Evolutionary conservation across 2,888 invertebrate genomes (phyloP).

Genomic region (Icerya purchasi): DNA sequence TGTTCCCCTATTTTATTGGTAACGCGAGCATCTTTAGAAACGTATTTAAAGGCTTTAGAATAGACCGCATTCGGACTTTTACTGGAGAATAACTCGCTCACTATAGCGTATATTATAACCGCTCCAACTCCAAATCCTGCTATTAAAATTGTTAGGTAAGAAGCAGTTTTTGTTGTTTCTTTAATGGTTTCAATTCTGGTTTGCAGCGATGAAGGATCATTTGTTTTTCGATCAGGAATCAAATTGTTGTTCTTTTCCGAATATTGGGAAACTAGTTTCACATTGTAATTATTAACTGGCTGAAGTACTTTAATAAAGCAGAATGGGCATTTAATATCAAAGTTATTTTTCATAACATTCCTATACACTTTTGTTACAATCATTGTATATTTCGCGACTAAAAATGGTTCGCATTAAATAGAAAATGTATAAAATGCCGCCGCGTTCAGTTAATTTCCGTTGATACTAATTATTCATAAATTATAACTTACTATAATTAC

Average conservation of each 20-base stretch:
- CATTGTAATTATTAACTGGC: background rate
- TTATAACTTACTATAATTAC: no score
- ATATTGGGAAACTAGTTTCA: background rate
- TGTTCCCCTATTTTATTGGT: conserved; percentile 71
- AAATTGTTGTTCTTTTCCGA: background rate
- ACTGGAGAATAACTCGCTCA: conserved; percentile 67
- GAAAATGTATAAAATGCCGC: no score
- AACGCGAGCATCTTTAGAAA: conserved; percentile 50
- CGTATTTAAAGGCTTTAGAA: conserved; percentile 49
- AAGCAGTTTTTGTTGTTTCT: conserved; percentile 72
- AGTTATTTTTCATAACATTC: no score
- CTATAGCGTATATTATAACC: conserved; percentile 60
- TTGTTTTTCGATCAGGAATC: background rate
- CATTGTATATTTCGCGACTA: no score
- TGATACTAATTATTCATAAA: no score
- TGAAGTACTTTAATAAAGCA: background rate
- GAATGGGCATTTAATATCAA: background rate
- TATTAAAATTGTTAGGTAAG: conserved; percentile 62
- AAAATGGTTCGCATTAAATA: no score
- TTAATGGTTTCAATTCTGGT: conserved; percentile 43
- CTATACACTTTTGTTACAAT: no score
- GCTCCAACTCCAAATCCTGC: conserved; percentile 61
- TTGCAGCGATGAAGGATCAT: background rate
- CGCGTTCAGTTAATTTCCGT: no score
- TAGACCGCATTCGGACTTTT: conserved; percentile 72